A percentile compares a stretch with the other conserved stretches of the same genome.
Evolutionary conservation across 2,888 invertebrate species (phyloP).

Genomic region (Meliscaeva auricollis): DNA sequence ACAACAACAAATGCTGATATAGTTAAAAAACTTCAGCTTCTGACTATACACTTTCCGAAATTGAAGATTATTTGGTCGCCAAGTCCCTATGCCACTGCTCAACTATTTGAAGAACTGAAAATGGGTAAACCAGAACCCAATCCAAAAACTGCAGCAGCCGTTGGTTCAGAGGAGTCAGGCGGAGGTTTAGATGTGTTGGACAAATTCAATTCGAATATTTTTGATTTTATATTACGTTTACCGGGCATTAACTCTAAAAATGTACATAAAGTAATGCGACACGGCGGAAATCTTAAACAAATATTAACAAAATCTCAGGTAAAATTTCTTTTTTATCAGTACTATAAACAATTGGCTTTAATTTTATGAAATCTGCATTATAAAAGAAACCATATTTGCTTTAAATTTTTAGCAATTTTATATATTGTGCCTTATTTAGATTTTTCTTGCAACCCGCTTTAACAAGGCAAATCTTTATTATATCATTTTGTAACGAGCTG

Average conservation of each 20-base stretch:
- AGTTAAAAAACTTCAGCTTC: conserved; percentile 93
- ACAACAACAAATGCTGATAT: conserved; percentile 89
- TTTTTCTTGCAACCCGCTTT: too few species aligned
- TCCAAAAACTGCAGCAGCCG: conserved; percentile 88
- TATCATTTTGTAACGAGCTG: too few species aligned
- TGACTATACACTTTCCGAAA: conserved; percentile 98
- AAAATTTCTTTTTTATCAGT: conserved; percentile 11
- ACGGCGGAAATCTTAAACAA: conserved; percentile 88
- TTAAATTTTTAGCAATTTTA: too few species aligned
- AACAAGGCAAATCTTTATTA: too few species aligned
- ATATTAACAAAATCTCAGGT: conserved; percentile 87
- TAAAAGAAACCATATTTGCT: too few species aligned
- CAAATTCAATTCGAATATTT: conserved; percentile 89
- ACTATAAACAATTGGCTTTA: too few species aligned
- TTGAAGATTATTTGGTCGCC: conserved; percentile 98
- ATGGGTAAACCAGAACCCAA: conserved; percentile 93
- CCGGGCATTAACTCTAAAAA: conserved; percentile 96
- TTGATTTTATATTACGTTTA: conserved; percentile 93
- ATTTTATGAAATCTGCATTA: too few species aligned
- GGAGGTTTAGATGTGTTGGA: conserved; percentile 85
- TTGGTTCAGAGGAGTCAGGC: conserved; percentile 88
- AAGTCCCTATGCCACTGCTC: conserved; percentile 97
- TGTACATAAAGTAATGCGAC: conserved; percentile 90
- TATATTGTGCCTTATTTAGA: too few species aligned
- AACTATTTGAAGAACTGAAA: conserved; percentile 98